Evolutionary conservation across 2,888 invertebrate species (phyloP), one percentile per base, ranked within the genome.

Genomic region (Heteropelma amictum): DNA sequence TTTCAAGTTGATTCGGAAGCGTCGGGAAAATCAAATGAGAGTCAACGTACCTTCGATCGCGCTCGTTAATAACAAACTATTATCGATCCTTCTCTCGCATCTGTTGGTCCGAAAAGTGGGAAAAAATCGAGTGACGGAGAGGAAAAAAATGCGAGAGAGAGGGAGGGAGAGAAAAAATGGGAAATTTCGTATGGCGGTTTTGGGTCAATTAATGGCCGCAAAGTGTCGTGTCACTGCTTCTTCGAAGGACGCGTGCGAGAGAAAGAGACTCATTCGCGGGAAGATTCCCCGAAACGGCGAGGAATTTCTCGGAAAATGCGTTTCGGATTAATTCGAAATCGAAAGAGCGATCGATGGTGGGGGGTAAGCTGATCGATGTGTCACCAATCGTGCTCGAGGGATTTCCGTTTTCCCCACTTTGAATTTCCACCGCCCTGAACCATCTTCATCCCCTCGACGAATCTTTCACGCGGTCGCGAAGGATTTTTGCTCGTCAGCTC

Each of bases 241-340:
- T 51, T 51, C 38, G 49, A 51, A 17, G 51, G 26, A 63, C 38
- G 63, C 64, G 74, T 70, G 49, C 67, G 28, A 54, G 40, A 33
- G 56, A 61, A 67, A 70, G 74, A 67, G 71, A 33, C n/a, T n/a
- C 21, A 67, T 65, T 61, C 40, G 8, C 26, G 47, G 54, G 42
- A 38, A 54, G 40, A 67, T 70, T 71, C 67, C 67, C 19, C 28
- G 54, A n/a, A 10, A 67, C 49, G 45, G 45, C 17, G 35, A 5
- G 47, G 21, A 51, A 63, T 67, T 75, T 67, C 75, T 71, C 38
- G 67, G 75, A 71, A 75, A 67, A 67, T 54, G 49, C 45, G 38
- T 40, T 42, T 58, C 26, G 17, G 17, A 42, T 58, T 63, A 42
- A 56, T 51, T 40, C 21, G 56, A 68, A 67, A 58, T 64, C 19